Percentiles rank a stretch among this genome's conserved stretches.
phyloP scores from a whole-genome alignment of 2,797 vertebrate genomes.

The Rhabdomys pumilio region DNA sequence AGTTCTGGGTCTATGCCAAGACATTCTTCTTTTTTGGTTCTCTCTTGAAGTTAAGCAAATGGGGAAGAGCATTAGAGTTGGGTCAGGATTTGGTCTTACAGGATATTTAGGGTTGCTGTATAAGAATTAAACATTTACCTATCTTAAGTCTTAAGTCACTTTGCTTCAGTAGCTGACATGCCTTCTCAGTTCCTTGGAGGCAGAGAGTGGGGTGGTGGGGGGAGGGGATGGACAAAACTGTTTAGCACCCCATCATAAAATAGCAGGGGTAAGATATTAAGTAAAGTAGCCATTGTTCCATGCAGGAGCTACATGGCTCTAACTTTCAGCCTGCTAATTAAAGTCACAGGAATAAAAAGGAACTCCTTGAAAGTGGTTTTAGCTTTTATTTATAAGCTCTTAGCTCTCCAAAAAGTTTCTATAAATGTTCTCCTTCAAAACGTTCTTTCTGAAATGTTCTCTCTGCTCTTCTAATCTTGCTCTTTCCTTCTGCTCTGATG shows the following conservation, averaged over 20 bases:
- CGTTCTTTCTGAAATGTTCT: neutral
- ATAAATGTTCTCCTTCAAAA: neutral
- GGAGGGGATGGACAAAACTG: neutral
- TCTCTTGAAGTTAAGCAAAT: neutral
- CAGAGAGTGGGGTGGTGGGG: too few species aligned
- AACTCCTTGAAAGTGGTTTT: neutral
- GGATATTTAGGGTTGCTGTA: neutral
- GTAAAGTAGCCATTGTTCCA: neutral
- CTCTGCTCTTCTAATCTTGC: neutral
- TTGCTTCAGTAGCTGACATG: neutral
- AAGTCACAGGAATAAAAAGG: neutral
- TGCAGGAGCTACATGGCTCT: neutral
- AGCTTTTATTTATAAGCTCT: neutral
- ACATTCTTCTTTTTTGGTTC: neutral
- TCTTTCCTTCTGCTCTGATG: neutral
- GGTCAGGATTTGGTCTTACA: neutral
- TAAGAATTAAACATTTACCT: neutral
- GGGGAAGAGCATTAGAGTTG: neutral
- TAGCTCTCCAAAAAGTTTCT: neutral
- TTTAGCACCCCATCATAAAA: neutral
- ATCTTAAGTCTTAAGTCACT: neutral
- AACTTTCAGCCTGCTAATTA: neutral
- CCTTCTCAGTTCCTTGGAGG: neutral
- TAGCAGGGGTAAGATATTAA: neutral
- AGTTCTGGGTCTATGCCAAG: neutral